Percentiles rank a stretch among this genome's conserved stretches.
Conservation (phyloP, 2,113 vertebrate genomes). For the Etheostoma spectabile region DNA sequence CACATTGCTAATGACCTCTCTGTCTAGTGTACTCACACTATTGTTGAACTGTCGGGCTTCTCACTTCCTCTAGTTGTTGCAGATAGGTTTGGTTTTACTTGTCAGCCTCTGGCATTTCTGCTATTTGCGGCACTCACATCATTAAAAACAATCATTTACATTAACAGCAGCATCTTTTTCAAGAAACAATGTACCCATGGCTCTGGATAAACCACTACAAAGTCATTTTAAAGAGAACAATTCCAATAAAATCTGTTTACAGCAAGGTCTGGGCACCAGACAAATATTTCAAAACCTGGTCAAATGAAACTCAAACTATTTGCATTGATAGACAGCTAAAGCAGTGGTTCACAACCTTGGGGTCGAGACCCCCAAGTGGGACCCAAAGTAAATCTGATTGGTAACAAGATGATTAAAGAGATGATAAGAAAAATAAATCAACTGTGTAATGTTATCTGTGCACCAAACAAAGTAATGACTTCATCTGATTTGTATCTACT, state of each 20-base stretch:
- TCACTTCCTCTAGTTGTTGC: background rate
- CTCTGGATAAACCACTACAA: background rate
- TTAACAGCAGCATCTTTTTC: background rate
- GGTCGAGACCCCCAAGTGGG: background rate
- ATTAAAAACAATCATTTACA: background rate
- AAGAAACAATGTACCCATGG: background rate
- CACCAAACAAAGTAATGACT: background rate
- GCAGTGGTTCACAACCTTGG: background rate
- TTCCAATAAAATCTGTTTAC: background rate
- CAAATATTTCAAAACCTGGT: background rate
- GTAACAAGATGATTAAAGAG: background rate
- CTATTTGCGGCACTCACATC: background rate
- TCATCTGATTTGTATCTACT: background rate
- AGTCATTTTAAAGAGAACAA: background rate
- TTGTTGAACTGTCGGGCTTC: background rate
- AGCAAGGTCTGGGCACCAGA: background rate
- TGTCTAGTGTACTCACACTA: background rate
- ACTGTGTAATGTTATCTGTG: background rate
- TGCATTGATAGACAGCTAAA: background rate
- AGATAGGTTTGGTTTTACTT: background rate
- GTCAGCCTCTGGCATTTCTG: background rate
- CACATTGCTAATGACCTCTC: slow-evolving; percentile 1
- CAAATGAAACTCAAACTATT: background rate
- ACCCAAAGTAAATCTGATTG: background rate
- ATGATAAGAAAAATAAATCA: background rate